These are phyloP conservation scores for Oxyruncus cristatus DNA, from an alignment of 2,113 vertebrate species.

Conservation along the genomic window DNA sequence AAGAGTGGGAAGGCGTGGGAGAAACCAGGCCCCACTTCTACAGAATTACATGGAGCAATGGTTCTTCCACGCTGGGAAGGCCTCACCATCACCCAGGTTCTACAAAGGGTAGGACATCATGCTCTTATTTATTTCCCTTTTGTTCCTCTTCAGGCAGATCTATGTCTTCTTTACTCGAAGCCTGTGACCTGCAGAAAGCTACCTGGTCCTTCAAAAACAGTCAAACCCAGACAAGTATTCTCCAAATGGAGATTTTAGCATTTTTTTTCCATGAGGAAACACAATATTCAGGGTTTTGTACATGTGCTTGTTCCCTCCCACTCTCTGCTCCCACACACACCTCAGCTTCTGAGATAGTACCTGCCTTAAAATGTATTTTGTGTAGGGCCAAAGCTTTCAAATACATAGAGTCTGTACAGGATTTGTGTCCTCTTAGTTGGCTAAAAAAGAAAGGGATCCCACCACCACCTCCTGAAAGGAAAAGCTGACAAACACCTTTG, in stretches of 20 bases:
- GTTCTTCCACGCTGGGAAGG: background rate
- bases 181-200: background rate
- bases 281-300: background rate
- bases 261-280: background rate
- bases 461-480: background rate
- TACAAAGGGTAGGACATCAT: background rate
- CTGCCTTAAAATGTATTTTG: background rate
- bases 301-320: accelerated
- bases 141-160: background rate
- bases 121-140: background rate
- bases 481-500: background rate
- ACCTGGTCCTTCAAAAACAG: background rate
- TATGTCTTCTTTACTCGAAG: background rate
- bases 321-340: background rate
- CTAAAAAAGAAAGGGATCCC: background rate
- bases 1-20: accelerated
- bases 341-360: background rate
- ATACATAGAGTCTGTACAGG: background rate
- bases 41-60: background rate
- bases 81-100: background rate
- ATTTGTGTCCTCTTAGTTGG: background rate
- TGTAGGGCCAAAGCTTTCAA: background rate
- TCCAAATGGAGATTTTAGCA: background rate
- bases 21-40: background rate
- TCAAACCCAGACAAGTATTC: background rate